Evolutionary conservation across 2,888 invertebrate genomes (phyloP).

Genomic region (Sycophila texana): DNA sequence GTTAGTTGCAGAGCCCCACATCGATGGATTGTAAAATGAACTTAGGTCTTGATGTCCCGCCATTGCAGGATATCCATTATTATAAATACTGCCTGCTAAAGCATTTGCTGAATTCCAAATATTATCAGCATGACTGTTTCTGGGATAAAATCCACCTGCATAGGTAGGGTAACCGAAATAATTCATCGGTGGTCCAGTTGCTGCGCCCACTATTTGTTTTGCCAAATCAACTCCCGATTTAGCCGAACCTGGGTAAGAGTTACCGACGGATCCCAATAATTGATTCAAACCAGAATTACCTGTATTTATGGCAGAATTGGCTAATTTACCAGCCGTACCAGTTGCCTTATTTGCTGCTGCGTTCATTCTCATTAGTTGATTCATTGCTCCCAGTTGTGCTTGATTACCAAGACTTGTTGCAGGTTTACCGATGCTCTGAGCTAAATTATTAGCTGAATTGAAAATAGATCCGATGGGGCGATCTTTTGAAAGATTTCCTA

Average conservation of each 20-base stretch:
- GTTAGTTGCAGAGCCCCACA: background rate
- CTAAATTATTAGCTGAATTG: slow-evolving; percentile 6
- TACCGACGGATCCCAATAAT: background rate
- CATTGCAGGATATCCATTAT: background rate
- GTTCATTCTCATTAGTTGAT: background rate
- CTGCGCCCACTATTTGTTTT: background rate
- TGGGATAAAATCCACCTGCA: slow-evolving; percentile 17
- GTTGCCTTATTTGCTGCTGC: slow-evolving; percentile 5
- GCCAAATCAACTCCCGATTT: too few species aligned
- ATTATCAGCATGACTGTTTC: background rate
- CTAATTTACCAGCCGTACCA: slow-evolving; percentile 6
- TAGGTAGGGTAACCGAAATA: background rate
- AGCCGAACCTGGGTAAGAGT: background rate
- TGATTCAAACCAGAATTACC: background rate
- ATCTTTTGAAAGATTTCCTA: background rate
- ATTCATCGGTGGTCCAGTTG: too few species aligned
- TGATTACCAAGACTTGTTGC: background rate
- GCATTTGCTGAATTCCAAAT: slow-evolving; percentile 18
- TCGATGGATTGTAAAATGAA: slow-evolving; percentile 9
- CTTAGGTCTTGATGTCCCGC: background rate
- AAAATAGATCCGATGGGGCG: background rate
- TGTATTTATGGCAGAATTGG: slow-evolving; percentile 11
- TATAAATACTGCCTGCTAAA: slow-evolving; percentile 11
- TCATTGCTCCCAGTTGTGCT: background rate
- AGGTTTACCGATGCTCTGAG: background rate